Evolutionary conservation across 2,797 vertebrate species (phyloP), one percentile per base, ranked within the genome.

Genomic region (Sandelia bainsii): DNA sequence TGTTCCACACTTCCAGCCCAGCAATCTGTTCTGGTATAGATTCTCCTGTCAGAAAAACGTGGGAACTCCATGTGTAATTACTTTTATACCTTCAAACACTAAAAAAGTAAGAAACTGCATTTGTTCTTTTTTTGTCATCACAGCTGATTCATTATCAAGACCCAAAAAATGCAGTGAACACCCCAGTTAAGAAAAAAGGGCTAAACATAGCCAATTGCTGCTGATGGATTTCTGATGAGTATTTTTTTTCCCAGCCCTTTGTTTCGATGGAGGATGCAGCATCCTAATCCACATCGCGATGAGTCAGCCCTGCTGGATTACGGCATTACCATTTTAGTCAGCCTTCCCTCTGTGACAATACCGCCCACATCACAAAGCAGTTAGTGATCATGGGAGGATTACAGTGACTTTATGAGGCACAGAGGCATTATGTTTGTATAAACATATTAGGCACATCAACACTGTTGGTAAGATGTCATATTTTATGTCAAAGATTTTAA

Each of bases 251-350:
- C 49, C 66, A 64, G 32, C 70, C 88, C 79, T 92, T 92, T 93
- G 83, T 92, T 85, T 91, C 29, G 62, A 65, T 52, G 75, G 72
- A 81, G 83, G 75, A 89, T 66, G 81, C 76, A 2, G 81, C 46
- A 66, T 60, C 65, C 60, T 93, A 94, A 93, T 94, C 92, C 93
- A 90, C 84, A 90, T 87, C 87, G 86, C 23, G 67, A 82, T 93
- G 90, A 93, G 81, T 93, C 92, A 92, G 89, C 80, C 70, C 53
- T 44, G 81, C 67, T 91, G 92, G 93, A 93, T 94, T 93, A 93
- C 34, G 12, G 84, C 72, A 85, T 90, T 88, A 90, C 67, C 40
- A 71, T 82, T 90, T 83, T 80, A 71, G 85, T 80, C 81, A 80
- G 82, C 71, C 66, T 72, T 58, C 68, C 75, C 67, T 87, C 48